Conservation (phyloP, 2,888 invertebrate genomes). For the Tipula helvola region DNA sequence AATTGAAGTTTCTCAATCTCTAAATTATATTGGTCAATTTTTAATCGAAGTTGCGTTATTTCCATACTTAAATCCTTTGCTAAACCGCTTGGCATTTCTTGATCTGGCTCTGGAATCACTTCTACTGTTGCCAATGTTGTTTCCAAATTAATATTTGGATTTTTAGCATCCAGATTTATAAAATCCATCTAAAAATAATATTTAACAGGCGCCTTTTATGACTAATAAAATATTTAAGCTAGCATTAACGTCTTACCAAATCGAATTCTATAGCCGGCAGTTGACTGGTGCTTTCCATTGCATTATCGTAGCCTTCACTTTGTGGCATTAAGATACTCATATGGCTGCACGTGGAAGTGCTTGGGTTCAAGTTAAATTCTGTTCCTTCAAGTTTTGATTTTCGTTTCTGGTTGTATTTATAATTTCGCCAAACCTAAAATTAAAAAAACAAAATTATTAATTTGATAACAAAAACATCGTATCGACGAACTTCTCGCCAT, state of each 20-base stretch:
- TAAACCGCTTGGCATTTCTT: neutral
- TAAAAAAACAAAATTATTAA: neutral
- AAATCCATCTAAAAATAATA: neutral
- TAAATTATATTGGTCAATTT: neutral
- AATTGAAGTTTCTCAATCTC: neutral
- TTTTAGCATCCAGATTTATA: neutral
- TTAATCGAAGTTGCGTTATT: neutral
- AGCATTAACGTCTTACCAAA: neutral
- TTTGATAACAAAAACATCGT: neutral
- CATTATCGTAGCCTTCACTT: neutral
- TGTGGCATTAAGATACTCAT: neutral
- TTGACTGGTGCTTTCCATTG: neutral
- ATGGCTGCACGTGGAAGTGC: neutral
- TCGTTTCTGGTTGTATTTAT: neutral
- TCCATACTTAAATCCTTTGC: neutral
- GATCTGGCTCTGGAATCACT: neutral
- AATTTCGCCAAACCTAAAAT: neutral
- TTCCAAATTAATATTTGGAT: neutral
- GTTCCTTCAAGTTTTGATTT: neutral
- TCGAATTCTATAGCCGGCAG: neutral
- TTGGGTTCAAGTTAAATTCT: neutral
- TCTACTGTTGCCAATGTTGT: neutral
- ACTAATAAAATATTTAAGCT: too few species aligned
- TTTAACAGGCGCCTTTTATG: too few species aligned
- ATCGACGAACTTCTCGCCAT: neutral